These are phyloP conservation scores for Alfaro cultratus DNA, from an alignment of 2,797 vertebrate genomes.

Conservation along the genomic window DNA sequence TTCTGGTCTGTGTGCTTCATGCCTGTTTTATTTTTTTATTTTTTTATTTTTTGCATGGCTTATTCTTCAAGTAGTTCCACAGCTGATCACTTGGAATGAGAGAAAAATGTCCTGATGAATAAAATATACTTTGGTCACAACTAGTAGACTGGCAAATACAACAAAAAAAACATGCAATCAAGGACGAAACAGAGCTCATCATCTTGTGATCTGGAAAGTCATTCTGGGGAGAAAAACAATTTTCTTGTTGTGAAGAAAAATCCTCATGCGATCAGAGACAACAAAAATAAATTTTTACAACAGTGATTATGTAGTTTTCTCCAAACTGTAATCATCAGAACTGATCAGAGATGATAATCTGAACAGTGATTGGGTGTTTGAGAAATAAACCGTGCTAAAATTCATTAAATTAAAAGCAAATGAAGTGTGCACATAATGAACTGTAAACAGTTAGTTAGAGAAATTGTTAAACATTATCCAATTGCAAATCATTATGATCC, in stretches of 20 bases:
- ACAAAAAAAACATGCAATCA: slow-evolving; percentile 5
- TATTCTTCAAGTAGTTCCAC: not conserved
- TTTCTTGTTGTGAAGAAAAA: slow-evolving; percentile 4
- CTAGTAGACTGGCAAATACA: slow-evolving; percentile 8
- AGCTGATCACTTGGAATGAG: slow-evolving; percentile 11
- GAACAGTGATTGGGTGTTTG: not conserved
- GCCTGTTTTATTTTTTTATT: not conserved
- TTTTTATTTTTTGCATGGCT: not conserved
- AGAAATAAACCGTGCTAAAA: not conserved
- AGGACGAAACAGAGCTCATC: slow-evolving; percentile 20
- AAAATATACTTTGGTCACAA: slow-evolving; percentile 14
- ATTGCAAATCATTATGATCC: not conserved
- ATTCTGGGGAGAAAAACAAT: slow-evolving; percentile 16
- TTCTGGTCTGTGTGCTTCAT: not conserved
- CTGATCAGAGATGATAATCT: not conserved
- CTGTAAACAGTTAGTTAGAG: not conserved
- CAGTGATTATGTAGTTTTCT: slow-evolving; percentile 11
- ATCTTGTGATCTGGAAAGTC: slow-evolving; percentile 10
- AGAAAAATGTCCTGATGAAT: slow-evolving; percentile 3
- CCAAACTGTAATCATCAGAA: not conserved
- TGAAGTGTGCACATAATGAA: not conserved
- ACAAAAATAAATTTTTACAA: slow-evolving; percentile 5
- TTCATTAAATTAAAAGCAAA: not conserved
- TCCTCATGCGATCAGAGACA: slow-evolving; percentile 27
- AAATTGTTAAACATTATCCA: not conserved